Base-by-base conservation (phyloP, 1,140 invertebrate genomes). In the Diprion similis region DNA sequence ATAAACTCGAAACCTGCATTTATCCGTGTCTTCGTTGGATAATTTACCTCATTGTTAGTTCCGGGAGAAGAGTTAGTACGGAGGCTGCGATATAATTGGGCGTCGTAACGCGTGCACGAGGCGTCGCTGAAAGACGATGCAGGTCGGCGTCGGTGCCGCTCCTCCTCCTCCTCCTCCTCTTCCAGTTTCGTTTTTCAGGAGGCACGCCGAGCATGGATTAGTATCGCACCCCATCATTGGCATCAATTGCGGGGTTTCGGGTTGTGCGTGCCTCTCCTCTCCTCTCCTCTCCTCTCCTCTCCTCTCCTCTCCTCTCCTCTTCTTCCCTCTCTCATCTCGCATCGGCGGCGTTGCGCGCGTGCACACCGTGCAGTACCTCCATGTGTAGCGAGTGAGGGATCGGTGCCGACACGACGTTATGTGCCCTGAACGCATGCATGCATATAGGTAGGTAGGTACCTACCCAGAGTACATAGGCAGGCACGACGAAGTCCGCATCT, bases 151-250 rank as follows among this genome's bases (percentile, higher is more conserved):
- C 51, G 51, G 51, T 13, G 51, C n/a, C 11, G 51, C 51, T 59
- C 51, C 51, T 17, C 51, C 15, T 51, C n/a, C n/a, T n/a, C n/a
- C n/a, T n/a, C n/a, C 24, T 3, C 24, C 24, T 37, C 24, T 37
- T 37, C 24, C 11, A 59, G 51, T 59, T 59, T 59, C 51, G 51
- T 59, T 59, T 59, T 59, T 59, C 51, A 59, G 51, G 51, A 59
- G 51, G 51, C n/a, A 59, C 51, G 51, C 51, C 51, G 51, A 59
- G 51, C 51, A 4, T 17, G 51, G 51, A 59, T 59, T 59, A 59
- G 51, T 59, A 59, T 59, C n/a, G 51, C 51, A 59, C 6, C 51
- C 51, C n/a, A 59, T 59, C 51, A 59, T 59, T 59, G 51, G 51
- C 51, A 59, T 11, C 51, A 59, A 59, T 59, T 59, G 9, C n/a